Base-by-base conservation (phyloP, 1,140 invertebrate species). In the Diachasma alloeum region DNA sequence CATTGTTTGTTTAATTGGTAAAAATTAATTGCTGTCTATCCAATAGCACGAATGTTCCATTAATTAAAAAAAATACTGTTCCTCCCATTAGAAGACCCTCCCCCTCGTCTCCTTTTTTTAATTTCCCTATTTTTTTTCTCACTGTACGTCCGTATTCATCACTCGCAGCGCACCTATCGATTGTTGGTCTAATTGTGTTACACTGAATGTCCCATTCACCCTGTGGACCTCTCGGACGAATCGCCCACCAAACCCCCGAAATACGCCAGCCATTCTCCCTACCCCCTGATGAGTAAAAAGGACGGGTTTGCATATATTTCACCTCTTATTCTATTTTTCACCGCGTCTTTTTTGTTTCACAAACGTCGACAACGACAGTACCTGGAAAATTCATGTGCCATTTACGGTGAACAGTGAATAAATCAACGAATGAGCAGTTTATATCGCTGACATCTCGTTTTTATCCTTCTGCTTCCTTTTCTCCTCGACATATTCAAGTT, bases 111-210 rank as follows among this genome's bases (percentile, higher is more conserved):
- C 8, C 15, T 53, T 72, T 72, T 31, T n/a, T 19, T 26, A 17
- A 70, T 19, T 26, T 59, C 19, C 17, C 37, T 36, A 63, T 26
- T 66, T 59, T 74, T 24, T 44, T 31, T 66, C 59, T 42, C 59
- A 26, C 69, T 75, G 82, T 74, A 44, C 69, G 76, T 80, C 84
- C 78, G 78, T 82, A 84, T 80, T 87, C 83, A 85, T 86, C 83
- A 81, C 81, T 81, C 81, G 79, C 53, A 69, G 81, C 81, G 81
- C 80, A 85, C 81, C 83, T 86, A 87, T 89, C 85, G 87, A 88
- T 88, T 87, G 85, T 87, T 86, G 79, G 84, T 86, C 86, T 89
- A 89, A 89, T 88, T 89, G 86, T 86, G 86, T 89, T 89, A 87
- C 87, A 83, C 83, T 84, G 84, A 87, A 88, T 85, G 85, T 87